Evolutionary conservation across 2,888 invertebrate genomes (phyloP), one percentile per base, ranked within the genome.

Genomic region (Trichacis sp.): DNA sequence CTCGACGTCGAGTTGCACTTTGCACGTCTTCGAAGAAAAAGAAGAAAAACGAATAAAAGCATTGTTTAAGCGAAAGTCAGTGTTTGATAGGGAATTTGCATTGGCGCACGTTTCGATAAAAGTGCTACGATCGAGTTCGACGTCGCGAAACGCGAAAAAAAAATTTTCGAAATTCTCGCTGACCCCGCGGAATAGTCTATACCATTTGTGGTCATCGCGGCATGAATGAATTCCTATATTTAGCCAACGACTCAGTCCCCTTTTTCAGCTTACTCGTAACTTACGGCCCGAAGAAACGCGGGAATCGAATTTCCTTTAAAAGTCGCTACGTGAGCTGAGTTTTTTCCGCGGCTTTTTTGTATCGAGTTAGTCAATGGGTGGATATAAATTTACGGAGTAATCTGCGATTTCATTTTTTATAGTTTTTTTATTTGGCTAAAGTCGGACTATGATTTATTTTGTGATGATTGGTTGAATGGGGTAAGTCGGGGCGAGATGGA

Each of bases 151-250:
- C n/a, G 11, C 11, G 2, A n/a, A 2, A 2, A 33, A 3, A n/a
- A 11, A n/a, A 14, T 45, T 45, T 19, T 19, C 14, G n/a, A 11
- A 17, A 18, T 15, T 6, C 12, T 3, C 11, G 18, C 20, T 12
- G 20, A 45, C 8, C 14, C 11, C 45, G 20, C 45, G 18, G n/a
- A 45, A 45, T 45, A 11, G 45, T 19, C 18, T 19, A n/a, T 24
- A n/a, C 45, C 45, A 45, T 45, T 46, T 24, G 46, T 24, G 46
- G 24, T 12, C 19, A 45, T 12, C 15, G 45, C 6, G 36, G 42
- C 38, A 19, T 40, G 17, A 48, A 47, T 59, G 46, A 38, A 43
- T 42, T 60, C 43, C 18, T 52, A 52, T 43, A 24, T 52, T 43
- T 52, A 52, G 29, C 18, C 11, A 19, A 30, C 43, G 43, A 52